phyloP scores from a whole-genome alignment of 1,140 invertebrate genomes.

The Pseudomyrmex pallidus region DNA sequence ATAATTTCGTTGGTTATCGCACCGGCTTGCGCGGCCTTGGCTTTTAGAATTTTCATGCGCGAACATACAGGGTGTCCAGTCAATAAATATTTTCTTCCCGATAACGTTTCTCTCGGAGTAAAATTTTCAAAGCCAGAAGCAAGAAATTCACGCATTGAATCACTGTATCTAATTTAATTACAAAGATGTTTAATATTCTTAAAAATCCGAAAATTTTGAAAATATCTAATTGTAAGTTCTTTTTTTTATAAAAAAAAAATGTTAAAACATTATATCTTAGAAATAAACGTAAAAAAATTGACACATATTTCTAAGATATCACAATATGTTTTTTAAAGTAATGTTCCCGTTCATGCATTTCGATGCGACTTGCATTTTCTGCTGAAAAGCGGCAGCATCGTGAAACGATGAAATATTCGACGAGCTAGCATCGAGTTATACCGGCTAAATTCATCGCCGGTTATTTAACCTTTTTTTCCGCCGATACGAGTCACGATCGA shows the following conservation, averaged over 20 bases:
- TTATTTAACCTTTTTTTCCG: slow-evolving; percentile 59
- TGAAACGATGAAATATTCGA: slow-evolving; percentile 62
- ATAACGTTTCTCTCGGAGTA: not conserved
- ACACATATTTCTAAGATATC: not conserved
- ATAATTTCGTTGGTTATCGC: slow-evolving; percentile 65
- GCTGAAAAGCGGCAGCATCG: slow-evolving; percentile 24
- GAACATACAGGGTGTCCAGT: slow-evolving; percentile 44
- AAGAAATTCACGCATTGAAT: too few species aligned
- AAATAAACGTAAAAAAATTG: not conserved
- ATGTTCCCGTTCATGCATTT: not conserved
- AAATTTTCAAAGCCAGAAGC: not conserved
- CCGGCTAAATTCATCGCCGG: slow-evolving; percentile 51
- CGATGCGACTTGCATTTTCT: not conserved
- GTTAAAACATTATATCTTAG: not conserved
- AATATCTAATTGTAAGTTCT: too few species aligned
- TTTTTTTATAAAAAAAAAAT: not conserved
- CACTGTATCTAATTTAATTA: not conserved
- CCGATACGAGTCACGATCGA: slow-evolving; percentile 43
- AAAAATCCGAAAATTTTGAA: not conserved
- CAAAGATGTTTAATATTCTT: not conserved
- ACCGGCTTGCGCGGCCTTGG: slow-evolving; percentile 24
- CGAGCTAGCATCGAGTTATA: slow-evolving; percentile 53
- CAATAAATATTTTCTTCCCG: slow-evolving; percentile 33
- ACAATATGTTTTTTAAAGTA: not conserved
- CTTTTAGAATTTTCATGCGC: slow-evolving; percentile 61